Conservation (phyloP, 2,888 invertebrate genomes). For the Eurois occulta region DNA sequence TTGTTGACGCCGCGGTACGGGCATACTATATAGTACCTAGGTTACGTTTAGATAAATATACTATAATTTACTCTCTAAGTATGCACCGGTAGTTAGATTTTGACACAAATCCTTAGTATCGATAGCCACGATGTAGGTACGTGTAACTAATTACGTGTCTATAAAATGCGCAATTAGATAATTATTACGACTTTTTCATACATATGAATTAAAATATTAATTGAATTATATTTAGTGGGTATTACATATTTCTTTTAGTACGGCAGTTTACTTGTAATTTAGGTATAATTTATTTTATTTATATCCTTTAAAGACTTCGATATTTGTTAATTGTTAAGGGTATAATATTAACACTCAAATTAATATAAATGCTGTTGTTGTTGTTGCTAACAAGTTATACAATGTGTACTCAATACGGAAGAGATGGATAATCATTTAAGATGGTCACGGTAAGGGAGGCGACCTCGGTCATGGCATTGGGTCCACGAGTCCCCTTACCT, state of each 20-base stretch:
- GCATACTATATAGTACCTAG: slow-evolving; percentile 55
- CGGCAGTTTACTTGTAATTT: slow-evolving; percentile 44
- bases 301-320: slow-evolving; percentile 70
- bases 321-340: slow-evolving; percentile 81
- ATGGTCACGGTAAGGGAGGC: slow-evolving; percentile 61
- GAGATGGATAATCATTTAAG: slow-evolving; percentile 76
- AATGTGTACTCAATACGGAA: slow-evolving; percentile 84
- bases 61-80: slow-evolving; percentile 69
- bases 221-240: slow-evolving; percentile 54
- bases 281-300: slow-evolving; percentile 52
- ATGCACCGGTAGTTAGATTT: slow-evolving; percentile 83
- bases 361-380: slow-evolving; percentile 90
- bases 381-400: slow-evolving; percentile 90
- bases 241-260: slow-evolving; percentile 47
- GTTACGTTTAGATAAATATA: slow-evolving; percentile 63
- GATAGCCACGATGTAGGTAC: slow-evolving; percentile 71
- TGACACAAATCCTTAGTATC: slow-evolving; percentile 80
- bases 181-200: slow-evolving; percentile 59
- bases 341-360: slow-evolving; percentile 83
- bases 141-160: slow-evolving; percentile 75
- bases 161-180: slow-evolving; percentile 81
- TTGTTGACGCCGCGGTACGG: slow-evolving; percentile 70
- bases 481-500: slow-evolving; percentile 59
- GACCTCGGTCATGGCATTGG: slow-evolving; percentile 58
- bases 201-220: slow-evolving; percentile 40